Evolutionary conservation across 2,888 invertebrate species (phyloP).

Genomic region (Abrostola tripartita): DNA sequence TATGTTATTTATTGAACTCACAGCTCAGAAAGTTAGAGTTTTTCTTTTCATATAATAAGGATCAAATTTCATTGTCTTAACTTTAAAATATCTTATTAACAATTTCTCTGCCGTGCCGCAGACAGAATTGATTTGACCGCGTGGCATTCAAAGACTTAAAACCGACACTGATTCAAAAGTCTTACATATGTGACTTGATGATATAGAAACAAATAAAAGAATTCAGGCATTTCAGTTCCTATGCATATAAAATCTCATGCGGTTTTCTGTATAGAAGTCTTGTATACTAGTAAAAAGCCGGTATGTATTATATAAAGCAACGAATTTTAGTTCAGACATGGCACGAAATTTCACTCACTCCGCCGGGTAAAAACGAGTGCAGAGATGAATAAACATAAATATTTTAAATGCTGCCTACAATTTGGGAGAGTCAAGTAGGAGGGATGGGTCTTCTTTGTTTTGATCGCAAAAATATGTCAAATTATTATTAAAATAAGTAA

Average conservation of each 20-base stretch:
- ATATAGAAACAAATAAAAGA: not conserved
- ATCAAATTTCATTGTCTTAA: no score
- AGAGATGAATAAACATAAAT: slow-evolving; percentile 1
- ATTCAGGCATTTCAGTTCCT: not conserved
- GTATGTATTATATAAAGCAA: not conserved
- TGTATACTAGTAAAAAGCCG: not conserved
- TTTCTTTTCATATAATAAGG: no score
- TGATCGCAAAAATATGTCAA: no score
- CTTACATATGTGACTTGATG: not conserved
- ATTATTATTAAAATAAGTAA: no score
- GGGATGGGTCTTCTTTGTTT: not conserved
- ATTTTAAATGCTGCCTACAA: not conserved
- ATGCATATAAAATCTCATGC: not conserved
- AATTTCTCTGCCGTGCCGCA: no score
- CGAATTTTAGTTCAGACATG: slow-evolving; percentile 25
- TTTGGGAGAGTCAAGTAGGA: not conserved
- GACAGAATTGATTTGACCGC: no score
- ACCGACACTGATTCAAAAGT: no score
- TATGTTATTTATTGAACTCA: no score
- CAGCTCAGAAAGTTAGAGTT: no score
- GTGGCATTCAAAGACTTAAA: no score
- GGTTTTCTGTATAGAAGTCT: not conserved
- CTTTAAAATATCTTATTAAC: no score
- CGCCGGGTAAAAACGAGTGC: not conserved
- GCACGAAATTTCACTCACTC: slow-evolving; percentile 15